Base-by-base conservation (phyloP, 1,140 invertebrate genomes). In the Elymnias hypermnestra region DNA sequence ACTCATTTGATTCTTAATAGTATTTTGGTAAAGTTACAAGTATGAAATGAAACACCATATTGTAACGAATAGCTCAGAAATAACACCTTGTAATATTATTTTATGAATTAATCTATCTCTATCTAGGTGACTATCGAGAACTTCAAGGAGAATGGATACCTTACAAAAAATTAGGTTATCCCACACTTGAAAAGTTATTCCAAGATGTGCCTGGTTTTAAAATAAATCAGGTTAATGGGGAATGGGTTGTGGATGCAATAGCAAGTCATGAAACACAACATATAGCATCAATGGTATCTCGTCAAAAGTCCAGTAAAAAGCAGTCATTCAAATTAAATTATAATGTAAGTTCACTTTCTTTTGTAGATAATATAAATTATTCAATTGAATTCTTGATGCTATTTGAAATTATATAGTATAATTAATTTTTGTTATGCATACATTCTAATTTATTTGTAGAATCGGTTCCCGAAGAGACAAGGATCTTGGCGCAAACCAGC, bases 91-190 rank as follows among this genome's bases (percentile, higher is more conserved):
- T n/a, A n/a, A n/a, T n/a, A n/a, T n/a, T n/a, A n/a, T n/a, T n/a
- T n/a, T n/a, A n/a, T n/a, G n/a, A n/a, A n/a, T n/a, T n/a, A n/a
- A n/a, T n/a, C n/a, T n/a, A n/a, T n/a, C n/a, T n/a, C n/a, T n/a
- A n/a, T n/a, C n/a, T 49, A 84, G 81, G 71, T 28, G 90, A 92
- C 68, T 92, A 90, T 58, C 64, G 58, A 37, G 81, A 77, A 41
- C 48, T 92, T 2, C 77, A 88, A 57, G 90, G 90, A 23, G 83
- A 88, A 59, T 63, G 57, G 29, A 90, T 92, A 55, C 90, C 90
- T 3, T 92, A 79, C 52, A 70, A 60, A 43, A 85, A 88, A 48
- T 69, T 91, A 40, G 90, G 90, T 1, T 90, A 85, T 67, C 36
- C 66, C 18, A 76, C 71, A 6, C 54, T 92, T 1, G 86, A 89